Percentiles rank a stretch among this genome's conserved stretches.
Evolutionary conservation across 35 echinoderm and acorn worm species (phyloP).

Genomic region (Ptychodera flava): DNA sequence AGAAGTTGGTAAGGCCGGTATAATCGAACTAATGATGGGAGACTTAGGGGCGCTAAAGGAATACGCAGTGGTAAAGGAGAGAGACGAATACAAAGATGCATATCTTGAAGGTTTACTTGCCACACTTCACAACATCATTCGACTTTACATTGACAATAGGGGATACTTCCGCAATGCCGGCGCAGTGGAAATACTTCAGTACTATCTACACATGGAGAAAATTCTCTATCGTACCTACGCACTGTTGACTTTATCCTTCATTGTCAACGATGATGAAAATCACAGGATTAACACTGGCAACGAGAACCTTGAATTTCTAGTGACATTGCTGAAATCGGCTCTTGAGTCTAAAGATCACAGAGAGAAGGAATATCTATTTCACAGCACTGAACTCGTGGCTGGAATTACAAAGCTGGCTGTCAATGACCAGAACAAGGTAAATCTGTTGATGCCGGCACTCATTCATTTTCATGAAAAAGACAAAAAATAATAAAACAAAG

Average conservation of each 20-base stretch:
- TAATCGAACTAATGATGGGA: not conserved
- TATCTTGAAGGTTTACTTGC: not conserved
- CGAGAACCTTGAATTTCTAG: slow-evolving; percentile 34
- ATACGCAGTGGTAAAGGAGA: not conserved
- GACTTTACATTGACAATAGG: not conserved
- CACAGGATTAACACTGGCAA: slow-evolving; percentile 23
- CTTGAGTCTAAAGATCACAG: slow-evolving; percentile 26
- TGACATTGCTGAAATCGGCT: slow-evolving; percentile 26
- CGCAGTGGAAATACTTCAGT: not conserved
- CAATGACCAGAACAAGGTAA: slow-evolving; percentile 48
- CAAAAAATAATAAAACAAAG: too few species aligned
- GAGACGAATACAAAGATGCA: not conserved
- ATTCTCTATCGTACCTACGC: slow-evolving; percentile 10
- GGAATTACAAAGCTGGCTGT: slow-evolving; percentile 25
- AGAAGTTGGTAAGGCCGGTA: not conserved
- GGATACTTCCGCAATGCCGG: not conserved
- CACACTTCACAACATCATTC: not conserved
- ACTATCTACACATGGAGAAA: not conserved
- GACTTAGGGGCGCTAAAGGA: not conserved
- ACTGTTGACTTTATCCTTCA: slow-evolving; percentile 33
- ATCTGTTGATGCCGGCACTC: not conserved
- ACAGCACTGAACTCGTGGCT: slow-evolving; percentile 16
- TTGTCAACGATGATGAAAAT: slow-evolving; percentile 46
- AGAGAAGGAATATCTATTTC: slow-evolving; percentile 27
- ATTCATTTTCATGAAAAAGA: not conserved